A percentile compares a stretch with the other conserved stretches of the same genome.
These are phyloP conservation scores for Cybosia mesomella DNA, from an alignment of 2,888 invertebrate genomes.

Conservation along the genomic window DNA sequence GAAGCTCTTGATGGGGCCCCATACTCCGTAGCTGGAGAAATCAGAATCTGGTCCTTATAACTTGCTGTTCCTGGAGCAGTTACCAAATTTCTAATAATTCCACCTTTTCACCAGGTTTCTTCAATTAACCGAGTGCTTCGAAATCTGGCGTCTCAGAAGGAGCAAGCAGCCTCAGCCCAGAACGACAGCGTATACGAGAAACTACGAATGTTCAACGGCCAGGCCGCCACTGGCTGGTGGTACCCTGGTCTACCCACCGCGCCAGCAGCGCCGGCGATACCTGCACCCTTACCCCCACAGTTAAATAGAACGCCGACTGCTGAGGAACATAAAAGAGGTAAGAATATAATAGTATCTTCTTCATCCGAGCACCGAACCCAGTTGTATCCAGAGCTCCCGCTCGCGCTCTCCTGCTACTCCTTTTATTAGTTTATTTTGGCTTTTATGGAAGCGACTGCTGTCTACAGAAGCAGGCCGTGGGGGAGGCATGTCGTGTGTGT, in stretches of 20 bases:
- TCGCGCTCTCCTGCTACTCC: too few species aligned
- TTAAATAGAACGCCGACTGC: constrained; percentile 87
- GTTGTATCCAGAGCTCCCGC: too few species aligned
- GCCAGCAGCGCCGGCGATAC: constrained; percentile 91
- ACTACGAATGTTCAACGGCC: constrained; percentile 97
- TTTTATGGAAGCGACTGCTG: too few species aligned
- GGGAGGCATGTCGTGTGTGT: too few species aligned
- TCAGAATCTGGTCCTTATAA: background rate
- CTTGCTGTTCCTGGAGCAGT: background rate
- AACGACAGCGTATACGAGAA: constrained; percentile 98
- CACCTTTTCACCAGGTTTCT: constrained; percentile 90
- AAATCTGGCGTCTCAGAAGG: constrained; percentile 98
- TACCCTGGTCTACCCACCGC: constrained; percentile 93
- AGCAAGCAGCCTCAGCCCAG: constrained; percentile 94
- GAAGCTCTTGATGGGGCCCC: too few species aligned
- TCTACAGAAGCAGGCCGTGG: too few species aligned
- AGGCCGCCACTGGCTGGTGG: constrained; percentile 94
- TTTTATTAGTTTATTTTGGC: too few species aligned
- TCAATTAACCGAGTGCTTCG: constrained; percentile 99
- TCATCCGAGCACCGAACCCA: background rate
- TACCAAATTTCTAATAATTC: background rate
- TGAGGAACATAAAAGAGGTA: constrained; percentile 93
- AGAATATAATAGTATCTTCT: constrained; percentile 53
- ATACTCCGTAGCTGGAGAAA: too few species aligned
- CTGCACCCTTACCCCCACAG: constrained; percentile 88